A percentile compares a stretch with the other conserved stretches of the same genome.
Conservation (phyloP, 2,797 vertebrate species). For the Acridotheres tristis region DNA sequence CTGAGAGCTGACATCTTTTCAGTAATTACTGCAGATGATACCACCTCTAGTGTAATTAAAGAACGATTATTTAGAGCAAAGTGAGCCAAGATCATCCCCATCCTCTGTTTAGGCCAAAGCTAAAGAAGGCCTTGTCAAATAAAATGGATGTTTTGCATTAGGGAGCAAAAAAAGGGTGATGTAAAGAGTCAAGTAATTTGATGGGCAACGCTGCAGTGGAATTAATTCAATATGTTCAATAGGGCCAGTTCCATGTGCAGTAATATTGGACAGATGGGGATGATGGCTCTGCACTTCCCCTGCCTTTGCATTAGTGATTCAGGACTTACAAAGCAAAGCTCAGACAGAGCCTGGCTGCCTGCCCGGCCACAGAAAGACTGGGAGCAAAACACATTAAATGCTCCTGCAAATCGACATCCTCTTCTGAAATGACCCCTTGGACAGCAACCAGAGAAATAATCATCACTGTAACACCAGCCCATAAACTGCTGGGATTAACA, state of each 20-base stretch:
- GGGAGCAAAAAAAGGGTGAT: constrained; percentile 65
- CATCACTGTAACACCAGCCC: not conserved
- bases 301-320: constrained; percentile 54
- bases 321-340: constrained; percentile 59
- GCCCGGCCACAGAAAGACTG: constrained; percentile 36
- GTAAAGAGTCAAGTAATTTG: constrained; percentile 59
- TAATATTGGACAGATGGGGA: constrained; percentile 57
- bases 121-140: constrained; percentile 80
- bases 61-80: constrained; percentile 83
- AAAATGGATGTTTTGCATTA: constrained; percentile 79
- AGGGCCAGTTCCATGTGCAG: constrained; percentile 38
- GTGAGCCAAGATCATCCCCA: constrained; percentile 81
- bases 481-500: constrained; percentile 12
- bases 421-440: constrained; percentile 38
- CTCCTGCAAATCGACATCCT: constrained; percentile 23
- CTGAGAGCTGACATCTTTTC: constrained; percentile 81
- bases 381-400: constrained; percentile 48
- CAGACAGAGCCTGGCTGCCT: constrained; percentile 41
- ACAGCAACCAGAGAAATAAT: constrained; percentile 36
- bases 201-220: constrained; percentile 38
- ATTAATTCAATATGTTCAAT: constrained; percentile 69
- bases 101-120: constrained; percentile 77
- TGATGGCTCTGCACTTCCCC: constrained; percentile 23
- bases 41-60: constrained; percentile 89
- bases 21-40: constrained; percentile 86